These are phyloP conservation scores for Yponomeuta evonymella DNA, from an alignment of 2,888 invertebrate genomes.

Conservation along the genomic window DNA sequence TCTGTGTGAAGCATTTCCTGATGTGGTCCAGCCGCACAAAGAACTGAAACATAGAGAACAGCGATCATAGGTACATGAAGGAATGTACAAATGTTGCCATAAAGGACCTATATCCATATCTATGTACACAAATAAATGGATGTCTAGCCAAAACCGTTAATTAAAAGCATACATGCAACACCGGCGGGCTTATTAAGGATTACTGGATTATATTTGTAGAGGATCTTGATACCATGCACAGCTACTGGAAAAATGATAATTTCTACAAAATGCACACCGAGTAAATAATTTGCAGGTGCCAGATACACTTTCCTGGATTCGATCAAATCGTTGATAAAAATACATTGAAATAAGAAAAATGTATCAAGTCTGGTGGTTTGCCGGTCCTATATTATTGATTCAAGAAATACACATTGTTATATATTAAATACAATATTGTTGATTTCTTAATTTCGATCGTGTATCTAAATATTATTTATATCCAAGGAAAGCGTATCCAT, in stretches of 20 bases:
- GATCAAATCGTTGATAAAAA: too few species aligned
- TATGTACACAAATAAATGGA: not conserved
- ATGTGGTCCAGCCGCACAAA: constrained; percentile 99
- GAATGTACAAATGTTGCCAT: not conserved
- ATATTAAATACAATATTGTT: too few species aligned
- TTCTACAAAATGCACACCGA: not conserved
- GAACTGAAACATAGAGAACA: constrained; percentile 86
- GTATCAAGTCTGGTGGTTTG: too few species aligned
- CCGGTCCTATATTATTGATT: too few species aligned
- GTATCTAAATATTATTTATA: too few species aligned
- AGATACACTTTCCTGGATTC: too few species aligned
- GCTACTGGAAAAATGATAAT: not conserved
- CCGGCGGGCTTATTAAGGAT: not conserved
- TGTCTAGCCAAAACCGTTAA: not conserved
- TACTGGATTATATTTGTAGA: not conserved
- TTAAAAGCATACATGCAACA: not conserved
- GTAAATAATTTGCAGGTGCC: not conserved
- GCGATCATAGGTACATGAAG: not conserved
- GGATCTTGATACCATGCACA: not conserved
- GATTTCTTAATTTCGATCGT: too few species aligned
- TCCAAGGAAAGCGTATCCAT: too few species aligned
- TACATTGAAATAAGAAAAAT: too few species aligned
- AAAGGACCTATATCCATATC: not conserved
- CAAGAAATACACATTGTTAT: too few species aligned
- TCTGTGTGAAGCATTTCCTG: constrained; percentile 99